A percentile compares a stretch with the other conserved stretches of the same genome.
phyloP scores from a whole-genome alignment of 2,888 invertebrate species.

The Trachelus troglodyta region DNA sequence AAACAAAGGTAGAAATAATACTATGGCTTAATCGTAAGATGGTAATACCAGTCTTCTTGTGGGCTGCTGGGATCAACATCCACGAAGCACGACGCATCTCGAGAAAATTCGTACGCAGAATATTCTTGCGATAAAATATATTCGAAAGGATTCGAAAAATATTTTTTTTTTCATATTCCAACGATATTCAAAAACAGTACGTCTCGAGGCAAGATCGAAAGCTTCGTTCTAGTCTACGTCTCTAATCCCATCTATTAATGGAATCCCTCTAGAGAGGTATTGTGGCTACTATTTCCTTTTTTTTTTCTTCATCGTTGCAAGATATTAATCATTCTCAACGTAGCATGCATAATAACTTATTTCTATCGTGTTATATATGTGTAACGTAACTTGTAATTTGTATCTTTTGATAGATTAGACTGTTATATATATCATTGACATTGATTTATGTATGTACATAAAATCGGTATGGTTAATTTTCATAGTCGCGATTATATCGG shows the following conservation, averaged over 20 bases:
- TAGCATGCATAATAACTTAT: not conserved
- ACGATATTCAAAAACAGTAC: not conserved
- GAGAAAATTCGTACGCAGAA: not conserved
- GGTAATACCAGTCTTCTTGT: conserved; percentile 22
- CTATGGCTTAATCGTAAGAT: conserved; percentile 19
- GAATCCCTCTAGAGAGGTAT: not conserved
- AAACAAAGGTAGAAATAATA: not conserved
- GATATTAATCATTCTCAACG: not conserved
- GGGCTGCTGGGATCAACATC: conserved; percentile 16
- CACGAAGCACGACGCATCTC: conserved; percentile 15
- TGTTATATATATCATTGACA: not conserved
- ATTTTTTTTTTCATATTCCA: not conserved
- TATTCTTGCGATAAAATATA: not conserved
- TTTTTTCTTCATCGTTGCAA: not conserved
- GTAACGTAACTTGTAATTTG: not conserved
- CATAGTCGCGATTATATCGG: not conserved
- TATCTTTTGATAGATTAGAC: not conserved
- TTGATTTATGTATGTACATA: not conserved
- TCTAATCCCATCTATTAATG: not conserved
- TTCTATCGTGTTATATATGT: not conserved
- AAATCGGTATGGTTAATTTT: not conserved
- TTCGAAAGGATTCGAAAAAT: not conserved
- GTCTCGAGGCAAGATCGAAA: not conserved
- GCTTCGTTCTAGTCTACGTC: not conserved
- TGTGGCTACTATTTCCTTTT: not conserved